Evolutionary conservation across 2,797 vertebrate species (phyloP), one percentile per base, ranked within the genome.

Genomic region (Astyanax mexicanus): DNA sequence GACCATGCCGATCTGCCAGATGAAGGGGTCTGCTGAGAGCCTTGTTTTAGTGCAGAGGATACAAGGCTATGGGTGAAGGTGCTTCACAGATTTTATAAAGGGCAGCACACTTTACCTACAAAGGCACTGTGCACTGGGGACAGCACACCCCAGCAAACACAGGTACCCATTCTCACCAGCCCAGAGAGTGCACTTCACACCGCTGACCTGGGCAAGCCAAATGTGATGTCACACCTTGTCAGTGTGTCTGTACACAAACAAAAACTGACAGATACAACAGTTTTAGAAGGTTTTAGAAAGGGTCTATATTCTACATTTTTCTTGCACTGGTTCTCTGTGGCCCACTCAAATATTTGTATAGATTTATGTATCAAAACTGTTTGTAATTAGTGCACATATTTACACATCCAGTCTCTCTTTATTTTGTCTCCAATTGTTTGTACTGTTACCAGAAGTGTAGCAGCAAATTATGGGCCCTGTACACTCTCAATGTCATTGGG

Each of bases 41-140:
- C 35, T 57, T 71, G 25, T 81, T 71, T 69, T 72, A 77, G 74
- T 79, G 67, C 64, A 38, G 64, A 72, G 57, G 27, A 80, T 75
- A 21, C 74, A 75, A 70, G 78, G 75, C 44, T 76, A 44, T 58
- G 47, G 35, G 67, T 52, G 8, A 72, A 80, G 55, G 60, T 64
- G 69, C 51, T 65, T 78, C 80, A 66, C 44, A 60, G 21, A 49
- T 55, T 71, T 52, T 51, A 69, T 32, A 47, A 47, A 23, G 44
- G 65, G 62, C 37, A 67, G 6, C 11, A 5, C 57, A 80, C 71
- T 77, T 72, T 67, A 83, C 55, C 60, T 45, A 72, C 61, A 72
- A 10, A 27, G 42, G 44, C 23, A 21, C 12, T 12, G 6, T 13
- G 11, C 49, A 57, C 40, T 3, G 21, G 42, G 25, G 13, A 23